These are phyloP conservation scores for Lycophotia porphyrea DNA, from an alignment of 2,888 invertebrate species.

Conservation along the genomic window DNA sequence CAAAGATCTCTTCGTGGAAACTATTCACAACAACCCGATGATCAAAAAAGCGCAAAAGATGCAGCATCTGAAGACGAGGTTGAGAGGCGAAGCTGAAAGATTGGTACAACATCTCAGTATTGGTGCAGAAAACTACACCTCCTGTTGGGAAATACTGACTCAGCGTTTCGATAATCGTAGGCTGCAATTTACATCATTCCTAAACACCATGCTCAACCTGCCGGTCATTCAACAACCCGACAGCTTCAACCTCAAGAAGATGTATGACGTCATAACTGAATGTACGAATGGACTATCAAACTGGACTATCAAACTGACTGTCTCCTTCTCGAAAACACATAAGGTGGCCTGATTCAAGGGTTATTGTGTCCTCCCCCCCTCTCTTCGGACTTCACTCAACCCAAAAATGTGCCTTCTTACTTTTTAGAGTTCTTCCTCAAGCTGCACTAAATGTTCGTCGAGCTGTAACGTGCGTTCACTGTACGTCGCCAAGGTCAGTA, in stretches of 20 bases:
- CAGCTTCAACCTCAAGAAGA: constrained; percentile 12
- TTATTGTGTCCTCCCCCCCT: too few relatives aligned
- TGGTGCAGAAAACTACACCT: not conserved
- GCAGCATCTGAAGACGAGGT: constrained; percentile 12
- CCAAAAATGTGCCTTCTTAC: too few relatives aligned
- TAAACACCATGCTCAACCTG: constrained; percentile 3
- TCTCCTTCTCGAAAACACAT: too few relatives aligned
- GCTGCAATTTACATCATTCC: not conserved
- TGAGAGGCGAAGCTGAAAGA: constrained; percentile 6
- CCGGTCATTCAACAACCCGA: not conserved
- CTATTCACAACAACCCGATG: constrained; percentile 10
- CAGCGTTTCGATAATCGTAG: not conserved
- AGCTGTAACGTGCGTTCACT: too few relatives aligned
- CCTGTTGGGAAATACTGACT: not conserved
- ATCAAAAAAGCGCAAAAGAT: constrained; percentile 17
- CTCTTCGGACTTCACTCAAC: too few relatives aligned
- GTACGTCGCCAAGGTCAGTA: too few relatives aligned
- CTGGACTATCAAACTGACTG: too few relatives aligned
- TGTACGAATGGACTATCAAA: constrained; percentile 16
- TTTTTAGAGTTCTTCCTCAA: too few relatives aligned
- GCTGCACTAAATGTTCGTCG: too few relatives aligned
- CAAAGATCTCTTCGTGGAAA: constrained; percentile 15
- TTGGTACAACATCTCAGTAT: constrained; percentile 12
- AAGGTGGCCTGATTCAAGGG: too few relatives aligned
- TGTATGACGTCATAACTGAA: constrained; percentile 16